Base-by-base conservation (phyloP, 1,140 invertebrate species). In the Drosophila kohkoa region DNA sequence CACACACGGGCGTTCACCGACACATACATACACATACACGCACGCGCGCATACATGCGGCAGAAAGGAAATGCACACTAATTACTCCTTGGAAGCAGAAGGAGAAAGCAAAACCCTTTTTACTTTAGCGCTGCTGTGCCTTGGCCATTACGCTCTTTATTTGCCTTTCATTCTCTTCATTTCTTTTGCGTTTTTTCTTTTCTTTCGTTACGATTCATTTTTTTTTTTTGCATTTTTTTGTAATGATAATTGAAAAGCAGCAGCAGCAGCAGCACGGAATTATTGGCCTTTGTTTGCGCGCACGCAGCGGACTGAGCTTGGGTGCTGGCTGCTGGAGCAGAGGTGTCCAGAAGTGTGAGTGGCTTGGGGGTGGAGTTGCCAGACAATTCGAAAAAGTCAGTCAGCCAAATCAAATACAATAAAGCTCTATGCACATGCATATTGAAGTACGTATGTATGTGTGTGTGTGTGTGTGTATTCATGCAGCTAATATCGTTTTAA, bases 11-110 rank as follows among this genome's bases (percentile, higher is more conserved):
- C 28, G 49, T 16, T 45, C 49, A 35, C 13, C 7, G 51, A 51
- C 59, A 57, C 70, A 75, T 32, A 54, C 46, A 15, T 15, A 43
- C 59, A 25, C 45, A 16, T 49, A 57, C 32, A 49, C 30, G 55
- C 30, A 52, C 49, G 38, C 13, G 38, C 20, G 46, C 51, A 35
- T 35, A 20, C 15, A 57, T 57, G 35, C 1, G 51, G 52, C 58
- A 59, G 13, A 76, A 79, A 59, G 81, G 82, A 87, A 87, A 75
- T 87, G 83, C 82, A 88, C 83, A 87, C 83, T 88, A 87, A 87
- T 87, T 87, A 87, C 83, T 87, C 76, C 77, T 82, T 77, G 77
- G 72, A 63, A 51, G 78, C 32, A 58, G 66, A 45, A 54, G 66
- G 48, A 54, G 64, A 65, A 41, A 46, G 59, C 7, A 64, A 48